Conservation (phyloP, 1,140 invertebrate species). For the Ceratina calcarata region DNA sequence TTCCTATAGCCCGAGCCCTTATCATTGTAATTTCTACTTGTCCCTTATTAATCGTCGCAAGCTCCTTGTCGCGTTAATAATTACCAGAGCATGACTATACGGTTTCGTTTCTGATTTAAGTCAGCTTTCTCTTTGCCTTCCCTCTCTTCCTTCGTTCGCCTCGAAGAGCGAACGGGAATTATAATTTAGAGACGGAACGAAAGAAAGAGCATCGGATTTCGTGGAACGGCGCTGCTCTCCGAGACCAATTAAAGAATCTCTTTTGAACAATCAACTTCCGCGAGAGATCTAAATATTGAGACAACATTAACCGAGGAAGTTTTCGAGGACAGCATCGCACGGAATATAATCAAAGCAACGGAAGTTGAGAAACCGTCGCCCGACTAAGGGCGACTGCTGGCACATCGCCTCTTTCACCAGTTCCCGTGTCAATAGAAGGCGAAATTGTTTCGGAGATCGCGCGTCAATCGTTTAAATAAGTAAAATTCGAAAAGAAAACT, state of each 20-base stretch:
- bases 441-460: neutral
- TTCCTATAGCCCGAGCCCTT: neutral
- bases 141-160: neutral
- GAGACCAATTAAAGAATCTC: neutral
- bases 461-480: neutral
- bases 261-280: constrained; percentile 20
- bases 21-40: neutral
- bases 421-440: constrained; percentile 3
- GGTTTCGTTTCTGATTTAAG: neutral
- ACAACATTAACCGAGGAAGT: constrained; percentile 20
- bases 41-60: neutral
- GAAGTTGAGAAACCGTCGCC: neutral
- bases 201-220: neutral
- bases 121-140: neutral
- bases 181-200: constrained; percentile 7
- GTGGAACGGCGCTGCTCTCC: neutral
- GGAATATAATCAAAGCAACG: constrained; percentile 21
- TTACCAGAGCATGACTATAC: neutral
- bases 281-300: constrained; percentile 25
- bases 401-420: neutral
- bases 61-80: constrained; percentile 21
- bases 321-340: neutral
- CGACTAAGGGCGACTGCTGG: no score
- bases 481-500: no score
- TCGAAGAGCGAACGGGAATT: neutral